Evolutionary conservation across 2,113 vertebrate species (phyloP), one percentile per base, ranked within the genome.

Genomic region (Chitala chitala): DNA sequence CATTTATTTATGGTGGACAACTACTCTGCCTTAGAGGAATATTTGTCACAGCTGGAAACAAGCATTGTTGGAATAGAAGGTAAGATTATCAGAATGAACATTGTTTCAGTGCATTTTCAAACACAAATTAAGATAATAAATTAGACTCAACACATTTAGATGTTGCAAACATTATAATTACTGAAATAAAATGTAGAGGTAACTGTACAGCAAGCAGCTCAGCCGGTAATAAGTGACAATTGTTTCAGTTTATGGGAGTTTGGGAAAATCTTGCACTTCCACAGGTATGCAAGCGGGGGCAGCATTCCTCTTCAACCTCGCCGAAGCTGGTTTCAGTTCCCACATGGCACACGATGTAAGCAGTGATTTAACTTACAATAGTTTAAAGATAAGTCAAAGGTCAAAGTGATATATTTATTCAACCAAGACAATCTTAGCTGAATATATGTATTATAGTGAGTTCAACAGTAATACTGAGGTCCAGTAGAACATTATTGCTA

Each of bases 281-380:
- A 20, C 40, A 93, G 92, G 91, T 50, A 83, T 65, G 0, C 77
- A 86, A 3, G 63, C 78, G 56, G 91, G 90, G 24, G 87, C 84
- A 38, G 85, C 82, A 55, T 84, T 88, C 74, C 77, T 84, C 10
- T 86, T 87, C 70, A 83, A 92, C 58, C 83, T 93, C 29, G 84
- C 91, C 6, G 87, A 93, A 73, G 80, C 84, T 53, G 91, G 92
- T 56, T 93, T 93, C 81, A 89, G 83, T 0, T 83, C 85, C 24
- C 87, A 90, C 73, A 70, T 92, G 38, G 69, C 85, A 54, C 79
- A 81, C 8, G 75, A 91, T 76, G 92, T 91, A 79, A 17, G 82
- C 46, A 20, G 38, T 44, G 22, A 13, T 33, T 70, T 38, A 36
- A 10, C 20, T 26, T 17, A 22, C n/a, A n/a, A n/a, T n/a, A n/a